Evolutionary conservation across 2,113 vertebrate genomes (phyloP).

Genomic region (Camelus dromedarius): DNA sequence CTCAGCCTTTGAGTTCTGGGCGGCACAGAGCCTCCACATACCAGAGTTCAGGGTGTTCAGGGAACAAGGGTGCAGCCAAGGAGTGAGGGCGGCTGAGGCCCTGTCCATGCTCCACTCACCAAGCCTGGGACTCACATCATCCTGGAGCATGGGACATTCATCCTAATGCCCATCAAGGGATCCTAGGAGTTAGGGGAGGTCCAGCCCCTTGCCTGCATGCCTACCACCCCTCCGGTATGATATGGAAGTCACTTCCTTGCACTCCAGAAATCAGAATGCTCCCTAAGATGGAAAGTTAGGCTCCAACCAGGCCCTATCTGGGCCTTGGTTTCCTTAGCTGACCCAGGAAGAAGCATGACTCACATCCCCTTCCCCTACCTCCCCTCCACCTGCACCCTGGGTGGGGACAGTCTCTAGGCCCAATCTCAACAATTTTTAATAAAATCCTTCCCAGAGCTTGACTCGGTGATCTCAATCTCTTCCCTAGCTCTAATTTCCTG

Average conservation of each 20-base stretch:
- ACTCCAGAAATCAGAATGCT: neutral
- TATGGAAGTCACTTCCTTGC: neutral
- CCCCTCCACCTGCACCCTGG: neutral
- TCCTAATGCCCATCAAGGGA: neutral
- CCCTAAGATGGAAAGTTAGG: neutral
- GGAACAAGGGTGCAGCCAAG: neutral
- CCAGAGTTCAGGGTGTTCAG: neutral
- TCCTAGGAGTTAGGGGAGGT: neutral
- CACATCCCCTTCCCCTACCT: neutral
- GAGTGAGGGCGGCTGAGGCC: neutral
- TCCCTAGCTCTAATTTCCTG: conserved; percentile 76
- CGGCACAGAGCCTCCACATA: neutral
- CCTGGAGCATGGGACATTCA: neutral
- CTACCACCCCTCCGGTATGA: neutral
- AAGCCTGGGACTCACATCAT: neutral
- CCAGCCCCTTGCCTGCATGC: neutral
- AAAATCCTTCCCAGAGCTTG: conserved; percentile 53
- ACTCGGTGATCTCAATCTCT: conserved; percentile 65
- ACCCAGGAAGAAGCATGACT: neutral
- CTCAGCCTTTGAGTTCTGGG: neutral
- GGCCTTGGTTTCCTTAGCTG: conserved; percentile 42
- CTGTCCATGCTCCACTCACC: neutral
- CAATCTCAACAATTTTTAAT: conserved; percentile 63
- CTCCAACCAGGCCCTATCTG: neutral
- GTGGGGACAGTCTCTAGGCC: neutral